Evolutionary conservation across 2,797 vertebrate species (phyloP).

Genomic region (Rhadinocentrus ornatus): DNA sequence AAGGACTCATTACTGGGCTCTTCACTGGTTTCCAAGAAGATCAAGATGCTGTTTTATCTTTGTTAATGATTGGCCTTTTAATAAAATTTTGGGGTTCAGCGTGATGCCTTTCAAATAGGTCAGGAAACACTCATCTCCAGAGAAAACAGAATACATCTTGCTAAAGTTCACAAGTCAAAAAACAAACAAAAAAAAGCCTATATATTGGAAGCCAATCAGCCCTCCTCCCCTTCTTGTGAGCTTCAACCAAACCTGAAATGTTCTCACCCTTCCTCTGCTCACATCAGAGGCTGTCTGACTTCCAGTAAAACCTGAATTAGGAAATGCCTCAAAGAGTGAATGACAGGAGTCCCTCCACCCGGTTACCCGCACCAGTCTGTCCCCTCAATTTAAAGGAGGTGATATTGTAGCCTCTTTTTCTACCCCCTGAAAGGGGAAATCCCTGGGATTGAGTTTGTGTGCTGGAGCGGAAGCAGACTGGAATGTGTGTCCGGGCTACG

Average conservation of each 20-base stretch:
- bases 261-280: slow-evolving; percentile 23
- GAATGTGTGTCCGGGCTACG: slow-evolving; percentile 69
- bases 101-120: not conserved
- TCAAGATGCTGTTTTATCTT: slow-evolving; percentile 55
- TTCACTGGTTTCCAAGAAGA: slow-evolving; percentile 41
- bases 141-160: not conserved
- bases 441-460: slow-evolving; percentile 76
- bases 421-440: slow-evolving; percentile 63
- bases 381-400: slow-evolving; percentile 61
- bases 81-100: slow-evolving; percentile 10
- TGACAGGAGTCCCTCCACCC: slow-evolving; percentile 64
- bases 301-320: slow-evolving; percentile 57
- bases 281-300: slow-evolving; percentile 33
- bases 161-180: slow-evolving; percentile 11
- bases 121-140: not conserved
- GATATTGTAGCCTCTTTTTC: slow-evolving; percentile 74
- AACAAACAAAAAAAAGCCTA: not conserved
- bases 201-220: not conserved
- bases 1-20: slow-evolving; percentile 47
- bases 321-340: slow-evolving; percentile 64
- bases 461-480: slow-evolving; percentile 77
- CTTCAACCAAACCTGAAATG: slow-evolving; percentile 16
- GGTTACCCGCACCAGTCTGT: slow-evolving; percentile 24
- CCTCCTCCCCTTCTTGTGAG: not conserved
- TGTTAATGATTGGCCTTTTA: slow-evolving; percentile 60